Conservation (phyloP, 2,113 vertebrate genomes). For the Corythoichthys intestinalis region DNA sequence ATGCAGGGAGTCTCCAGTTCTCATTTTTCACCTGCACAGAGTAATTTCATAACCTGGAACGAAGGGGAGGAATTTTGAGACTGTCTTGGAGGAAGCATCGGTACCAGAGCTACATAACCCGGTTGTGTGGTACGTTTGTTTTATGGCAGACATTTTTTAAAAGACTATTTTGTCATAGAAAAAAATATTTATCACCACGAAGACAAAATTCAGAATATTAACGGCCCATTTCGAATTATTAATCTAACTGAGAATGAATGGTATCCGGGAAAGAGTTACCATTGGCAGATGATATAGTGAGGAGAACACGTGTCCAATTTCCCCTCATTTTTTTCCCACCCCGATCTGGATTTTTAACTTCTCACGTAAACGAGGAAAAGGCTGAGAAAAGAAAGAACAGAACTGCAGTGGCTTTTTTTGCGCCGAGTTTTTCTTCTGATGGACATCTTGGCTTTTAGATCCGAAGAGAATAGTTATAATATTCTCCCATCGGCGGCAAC, state of each 20-base stretch:
- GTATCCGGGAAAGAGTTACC: conserved; percentile 56
- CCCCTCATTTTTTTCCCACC: conserved; percentile 53
- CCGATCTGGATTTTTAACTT: conserved; percentile 64
- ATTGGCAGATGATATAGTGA: conserved; percentile 68
- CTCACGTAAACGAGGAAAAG: conserved; percentile 57
- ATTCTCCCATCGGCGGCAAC: conserved; percentile 76
- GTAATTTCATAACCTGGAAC: conserved; percentile 15
- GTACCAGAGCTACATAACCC: conserved; percentile 40
- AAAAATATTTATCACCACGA: conserved; percentile 1
- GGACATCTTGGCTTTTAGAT: conserved; percentile 82
- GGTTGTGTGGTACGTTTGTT: conserved; percentile 59
- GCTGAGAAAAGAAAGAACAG: conserved; percentile 14
- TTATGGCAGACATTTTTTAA: conserved; percentile 25
- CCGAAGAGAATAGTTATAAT: conserved; percentile 77
- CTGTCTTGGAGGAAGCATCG: conserved; percentile 44
- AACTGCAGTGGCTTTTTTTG: conserved; percentile 56
- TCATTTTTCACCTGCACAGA: conserved; percentile 5
- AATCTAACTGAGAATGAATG: conserved; percentile 56
- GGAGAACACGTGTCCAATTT: conserved; percentile 67
- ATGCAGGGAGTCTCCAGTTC: conserved; percentile 31
- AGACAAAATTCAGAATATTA: conserved; percentile 18
- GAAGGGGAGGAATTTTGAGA: conserved; percentile 19
- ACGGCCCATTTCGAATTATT: conserved; percentile 48
- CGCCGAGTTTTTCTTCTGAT: conserved; percentile 70
- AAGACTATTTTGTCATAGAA: neutral